Evolutionary conservation across 2,888 invertebrate species (phyloP).

Genomic region (Melolontha melolontha): DNA sequence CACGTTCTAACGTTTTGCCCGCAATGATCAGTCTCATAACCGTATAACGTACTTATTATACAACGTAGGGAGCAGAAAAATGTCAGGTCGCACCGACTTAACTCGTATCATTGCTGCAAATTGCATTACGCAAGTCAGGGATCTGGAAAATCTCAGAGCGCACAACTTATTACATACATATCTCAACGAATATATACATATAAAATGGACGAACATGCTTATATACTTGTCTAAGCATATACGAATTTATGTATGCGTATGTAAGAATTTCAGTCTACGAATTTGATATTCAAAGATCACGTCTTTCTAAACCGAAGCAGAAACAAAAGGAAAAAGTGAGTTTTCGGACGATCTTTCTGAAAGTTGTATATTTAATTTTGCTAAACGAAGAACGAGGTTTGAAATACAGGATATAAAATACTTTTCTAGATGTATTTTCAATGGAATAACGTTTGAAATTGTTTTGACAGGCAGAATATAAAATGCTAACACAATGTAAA

Average conservation of each 20-base stretch:
- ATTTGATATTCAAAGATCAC: conserved; percentile 5
- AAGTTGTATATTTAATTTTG: conserved; percentile 26
- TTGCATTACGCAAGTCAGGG: conserved; percentile 9
- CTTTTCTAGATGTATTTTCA: too few relatives aligned
- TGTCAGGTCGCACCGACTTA: not conserved
- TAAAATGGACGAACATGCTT: not conserved
- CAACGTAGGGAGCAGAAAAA: too few relatives aligned
- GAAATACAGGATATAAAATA: conserved; percentile 8
- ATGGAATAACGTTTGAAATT: not conserved
- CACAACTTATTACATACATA: not conserved
- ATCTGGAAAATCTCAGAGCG: conserved; percentile 9
- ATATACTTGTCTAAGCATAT: not conserved
- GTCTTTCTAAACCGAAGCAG: not conserved
- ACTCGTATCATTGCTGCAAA: not conserved
- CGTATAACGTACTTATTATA: too few relatives aligned
- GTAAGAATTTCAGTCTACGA: conserved; percentile 2
- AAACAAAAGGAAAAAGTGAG: conserved; percentile 6
- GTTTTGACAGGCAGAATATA: conserved; percentile 3
- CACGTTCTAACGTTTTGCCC: too few relatives aligned
- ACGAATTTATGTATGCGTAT: not conserved
- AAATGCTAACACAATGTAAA: too few relatives aligned
- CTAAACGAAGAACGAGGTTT: conserved; percentile 1
- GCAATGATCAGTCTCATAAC: too few relatives aligned
- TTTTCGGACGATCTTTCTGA: not conserved
- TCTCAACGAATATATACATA: not conserved